phyloP scores from a whole-genome alignment of 2,113 vertebrate species.

The Coturnix japonica region DNA sequence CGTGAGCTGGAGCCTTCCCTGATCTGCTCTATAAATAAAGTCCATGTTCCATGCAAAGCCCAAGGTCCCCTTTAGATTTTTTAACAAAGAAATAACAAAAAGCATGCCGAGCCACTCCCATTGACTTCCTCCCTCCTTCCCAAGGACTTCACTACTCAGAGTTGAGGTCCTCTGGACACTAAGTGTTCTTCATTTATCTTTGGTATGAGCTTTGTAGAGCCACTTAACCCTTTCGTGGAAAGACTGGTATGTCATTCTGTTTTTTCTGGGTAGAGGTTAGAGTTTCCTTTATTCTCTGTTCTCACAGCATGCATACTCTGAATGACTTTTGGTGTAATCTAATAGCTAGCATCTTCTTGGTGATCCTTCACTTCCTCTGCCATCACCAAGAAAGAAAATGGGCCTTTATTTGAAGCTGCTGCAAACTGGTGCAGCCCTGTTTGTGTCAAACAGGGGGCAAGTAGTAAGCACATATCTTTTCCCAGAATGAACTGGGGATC shows the following conservation, averaged over 20 bases:
- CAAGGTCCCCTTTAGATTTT: constrained; percentile 4
- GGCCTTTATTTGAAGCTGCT: not conserved
- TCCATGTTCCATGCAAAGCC: not conserved
- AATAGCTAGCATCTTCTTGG: not conserved
- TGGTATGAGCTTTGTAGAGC: not conserved
- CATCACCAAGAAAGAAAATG: not conserved
- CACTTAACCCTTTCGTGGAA: not conserved
- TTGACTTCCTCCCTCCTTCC: constrained; percentile 1
- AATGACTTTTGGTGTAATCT: not conserved
- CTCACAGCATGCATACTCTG: not conserved
- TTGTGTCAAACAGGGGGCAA: not conserved
- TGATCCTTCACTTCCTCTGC: not conserved
- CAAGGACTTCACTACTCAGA: not conserved
- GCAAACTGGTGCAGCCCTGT: not conserved
- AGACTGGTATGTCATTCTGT: not conserved
- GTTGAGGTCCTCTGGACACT: not conserved
- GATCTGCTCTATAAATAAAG: constrained; percentile 4
- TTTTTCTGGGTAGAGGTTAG: too few species aligned
- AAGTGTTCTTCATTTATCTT: not conserved
- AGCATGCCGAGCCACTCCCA: not conserved
- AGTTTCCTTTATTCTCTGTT: not conserved
- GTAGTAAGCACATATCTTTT: not conserved
- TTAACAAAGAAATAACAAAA: constrained; percentile 13
- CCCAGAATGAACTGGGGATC: rapidly evolving
- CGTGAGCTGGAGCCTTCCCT: not conserved